phyloP scores from a whole-genome alignment of 2,113 vertebrate species.

The Chlorodrepanis virens region DNA sequence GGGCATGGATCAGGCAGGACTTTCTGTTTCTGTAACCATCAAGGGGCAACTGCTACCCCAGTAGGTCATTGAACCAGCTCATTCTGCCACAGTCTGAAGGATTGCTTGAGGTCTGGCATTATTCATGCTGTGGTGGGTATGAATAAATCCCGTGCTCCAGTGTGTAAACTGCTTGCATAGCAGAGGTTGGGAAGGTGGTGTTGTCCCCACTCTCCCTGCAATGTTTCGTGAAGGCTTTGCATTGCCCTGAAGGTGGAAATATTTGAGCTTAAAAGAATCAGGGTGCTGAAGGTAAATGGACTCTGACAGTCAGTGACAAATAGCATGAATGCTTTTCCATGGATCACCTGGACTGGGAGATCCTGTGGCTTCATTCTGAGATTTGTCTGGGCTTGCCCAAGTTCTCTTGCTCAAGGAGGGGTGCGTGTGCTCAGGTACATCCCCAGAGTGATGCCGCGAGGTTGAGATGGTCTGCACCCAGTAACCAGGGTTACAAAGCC shows the following conservation, averaged over 20 bases:
- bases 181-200: not conserved
- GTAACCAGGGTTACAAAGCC: not conserved
- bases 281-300: not conserved
- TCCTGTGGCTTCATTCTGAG: not conserved
- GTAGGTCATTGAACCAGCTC: constrained; percentile 13
- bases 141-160: not conserved
- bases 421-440: not conserved
- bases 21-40: constrained; percentile 6
- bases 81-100: not conserved
- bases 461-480: not conserved
- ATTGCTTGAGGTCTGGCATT: not conserved
- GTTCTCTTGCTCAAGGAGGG: not conserved
- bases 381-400: not conserved
- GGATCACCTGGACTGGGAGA: not conserved
- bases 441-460: not conserved
- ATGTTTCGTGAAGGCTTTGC: not conserved
- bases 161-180: not conserved
- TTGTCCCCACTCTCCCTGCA: accelerated
- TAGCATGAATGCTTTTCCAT: not conserved
- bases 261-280: not conserved
- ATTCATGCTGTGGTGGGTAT: not conserved
- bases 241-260: not conserved
- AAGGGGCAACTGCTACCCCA: not conserved
- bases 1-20: not conserved
- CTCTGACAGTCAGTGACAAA: not conserved